These are phyloP conservation scores for Halichoerus grypus DNA, from an alignment of 2,113 vertebrate species.

Conservation along the genomic window DNA sequence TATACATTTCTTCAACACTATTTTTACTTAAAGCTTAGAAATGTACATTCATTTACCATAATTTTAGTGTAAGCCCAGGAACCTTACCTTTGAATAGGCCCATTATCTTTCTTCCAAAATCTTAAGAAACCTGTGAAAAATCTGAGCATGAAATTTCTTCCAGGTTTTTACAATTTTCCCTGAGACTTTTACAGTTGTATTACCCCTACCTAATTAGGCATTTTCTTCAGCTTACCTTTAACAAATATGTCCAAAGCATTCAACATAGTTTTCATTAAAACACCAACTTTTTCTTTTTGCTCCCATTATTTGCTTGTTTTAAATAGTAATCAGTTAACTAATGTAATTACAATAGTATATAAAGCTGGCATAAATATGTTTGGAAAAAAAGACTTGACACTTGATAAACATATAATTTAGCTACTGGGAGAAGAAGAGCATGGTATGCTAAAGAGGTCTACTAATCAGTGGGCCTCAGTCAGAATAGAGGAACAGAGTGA, in stretches of 20 bases:
- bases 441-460: neutral
- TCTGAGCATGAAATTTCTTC: neutral
- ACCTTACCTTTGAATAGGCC: neutral
- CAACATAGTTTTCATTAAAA: slow-evolving; percentile 16
- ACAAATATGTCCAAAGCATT: neutral
- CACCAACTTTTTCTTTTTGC: neutral
- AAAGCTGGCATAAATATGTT: neutral
- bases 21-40: neutral
- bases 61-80: neutral
- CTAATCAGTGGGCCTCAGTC: neutral
- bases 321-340: slow-evolving; percentile 44
- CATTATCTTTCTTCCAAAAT: neutral
- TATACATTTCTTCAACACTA: neutral
- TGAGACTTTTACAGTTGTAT: neutral
- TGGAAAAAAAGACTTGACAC: slow-evolving; percentile 35
- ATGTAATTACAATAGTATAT: neutral
- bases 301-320: slow-evolving; percentile 20
- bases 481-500: neutral
- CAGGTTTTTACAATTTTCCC: neutral
- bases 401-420: slow-evolving; percentile 21
- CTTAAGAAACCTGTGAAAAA: neutral
- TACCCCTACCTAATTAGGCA: neutral
- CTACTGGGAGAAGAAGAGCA: neutral
- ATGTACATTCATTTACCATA: neutral
- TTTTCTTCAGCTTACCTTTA: neutral